A percentile compares a stretch with the other conserved stretches of the same genome.
Evolutionary conservation across 2,113 vertebrate genomes (phyloP).

Genomic region (Oryzias curvinotus): DNA sequence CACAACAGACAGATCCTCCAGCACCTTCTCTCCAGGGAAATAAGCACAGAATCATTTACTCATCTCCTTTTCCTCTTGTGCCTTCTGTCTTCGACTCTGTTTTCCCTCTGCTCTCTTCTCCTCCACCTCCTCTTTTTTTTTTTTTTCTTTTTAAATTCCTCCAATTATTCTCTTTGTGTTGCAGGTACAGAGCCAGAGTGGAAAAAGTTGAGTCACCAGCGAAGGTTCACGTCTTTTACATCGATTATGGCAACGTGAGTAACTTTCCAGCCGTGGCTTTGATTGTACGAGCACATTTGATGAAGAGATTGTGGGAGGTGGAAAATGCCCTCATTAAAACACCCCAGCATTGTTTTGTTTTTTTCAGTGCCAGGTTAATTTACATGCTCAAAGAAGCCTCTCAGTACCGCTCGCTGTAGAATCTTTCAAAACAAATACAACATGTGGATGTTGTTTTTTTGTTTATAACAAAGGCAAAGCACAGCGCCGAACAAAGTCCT

Average conservation of each 20-base stretch:
- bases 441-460: conserved; percentile 28
- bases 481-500: conserved; percentile 6
- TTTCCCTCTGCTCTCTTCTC: conserved; percentile 15
- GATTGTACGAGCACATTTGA: not conserved
- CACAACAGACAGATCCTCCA: conserved; percentile 67
- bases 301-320: not conserved
- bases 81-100: conserved; percentile 46
- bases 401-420: conserved; percentile 16
- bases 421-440: conserved; percentile 36
- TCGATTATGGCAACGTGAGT: conserved; percentile 98
- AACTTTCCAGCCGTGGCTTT: conserved; percentile 12
- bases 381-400: conserved; percentile 34
- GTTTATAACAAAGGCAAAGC: conserved; percentile 19
- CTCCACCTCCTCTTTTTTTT: not conserved
- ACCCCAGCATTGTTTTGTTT: not conserved
- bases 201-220: conserved; percentile 88
- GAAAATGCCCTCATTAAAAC: conserved; percentile 8
- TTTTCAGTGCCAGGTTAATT: conserved; percentile 35
- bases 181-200: conserved; percentile 94
- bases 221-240: conserved; percentile 95
- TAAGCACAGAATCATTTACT: conserved; percentile 74
- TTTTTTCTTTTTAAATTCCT: not conserved
- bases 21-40: conserved; percentile 66
- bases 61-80: conserved; percentile 61
- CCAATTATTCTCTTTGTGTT: conserved; percentile 44